Base-by-base conservation (phyloP, 2,113 vertebrate species). In the Dolichallabes microphthalmus region DNA sequence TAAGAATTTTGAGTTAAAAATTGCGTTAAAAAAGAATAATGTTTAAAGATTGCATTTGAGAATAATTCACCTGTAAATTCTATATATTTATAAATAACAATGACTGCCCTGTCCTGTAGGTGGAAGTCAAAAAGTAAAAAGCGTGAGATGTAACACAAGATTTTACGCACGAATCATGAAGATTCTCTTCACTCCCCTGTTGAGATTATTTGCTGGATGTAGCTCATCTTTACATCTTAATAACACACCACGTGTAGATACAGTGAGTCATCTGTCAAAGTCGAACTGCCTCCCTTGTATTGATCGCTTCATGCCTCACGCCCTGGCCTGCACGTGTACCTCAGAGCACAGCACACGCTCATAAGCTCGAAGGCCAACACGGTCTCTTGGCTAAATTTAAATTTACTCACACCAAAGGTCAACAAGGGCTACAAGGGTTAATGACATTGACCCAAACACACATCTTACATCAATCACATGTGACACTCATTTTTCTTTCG, bases 401-500 rank as follows among this genome's bases (percentile, higher is more conserved):
- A 94, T 92, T 92, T 94, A 94, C 95, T 92, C 95, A 95, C 94
- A 93, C 93, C 92, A 94, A 94, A 96, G 96, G 96, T 96, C 94
- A 95, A 52, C 0, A 57, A 92, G 94, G 96, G 92, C n/a, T n/a
- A n/a, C 96, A 96, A 95, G 96, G 96, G 96, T 94, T 97, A 98
- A 97, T 97, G 96, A 96, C 95, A 96, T 98, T 97, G 96, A 27
- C 71, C 71, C 45, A 13, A 74, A 1, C 0, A 22, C 14, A n/a
- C 39, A 14, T 15, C 22, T 74, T 6, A 3, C 25, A 53, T 52
- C 25, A 50, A n/a, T 74, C 39, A 73, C 20, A 71, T 17, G 10
- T 8, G 19, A 35, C 30, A 69, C 10, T n/a, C 71, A 11, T 52
- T 39, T 22, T 74, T 25, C 11, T 13, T 74, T 50, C 22, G 13